phyloP scores from a whole-genome alignment of 2,113 vertebrate genomes.

The Tympanuchus pallidicinctus region DNA sequence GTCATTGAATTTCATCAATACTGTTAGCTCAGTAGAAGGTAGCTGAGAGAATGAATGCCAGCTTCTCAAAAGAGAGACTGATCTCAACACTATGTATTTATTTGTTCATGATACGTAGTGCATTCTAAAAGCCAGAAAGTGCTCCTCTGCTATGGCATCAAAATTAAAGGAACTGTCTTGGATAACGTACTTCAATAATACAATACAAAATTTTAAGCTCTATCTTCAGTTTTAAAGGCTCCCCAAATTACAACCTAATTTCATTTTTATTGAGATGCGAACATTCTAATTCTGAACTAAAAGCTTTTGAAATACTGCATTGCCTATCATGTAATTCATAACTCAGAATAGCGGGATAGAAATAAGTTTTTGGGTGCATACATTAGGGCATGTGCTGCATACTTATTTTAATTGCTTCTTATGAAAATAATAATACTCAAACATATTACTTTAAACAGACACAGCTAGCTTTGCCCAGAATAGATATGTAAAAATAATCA shows the following conservation, averaged over 20 bases:
- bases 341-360: neutral
- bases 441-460: neutral
- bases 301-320: neutral
- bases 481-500: neutral
- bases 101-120: neutral
- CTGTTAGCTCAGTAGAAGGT: neutral
- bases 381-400: neutral
- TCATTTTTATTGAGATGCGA: neutral
- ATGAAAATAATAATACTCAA: neutral
- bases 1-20: neutral
- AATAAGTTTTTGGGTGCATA: neutral
- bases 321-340: neutral
- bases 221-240: neutral
- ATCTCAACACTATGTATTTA: neutral
- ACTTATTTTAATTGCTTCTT: neutral
- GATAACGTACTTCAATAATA: neutral
- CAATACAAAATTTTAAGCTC: neutral
- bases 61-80: neutral
- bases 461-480: neutral
- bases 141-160: neutral
- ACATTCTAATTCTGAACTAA: neutral
- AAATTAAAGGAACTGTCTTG: neutral
- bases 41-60: neutral
- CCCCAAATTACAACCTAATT: neutral
- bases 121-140: neutral